Conservation (phyloP, 2,888 invertebrate genomes). For the Drosophila yooni region DNA sequence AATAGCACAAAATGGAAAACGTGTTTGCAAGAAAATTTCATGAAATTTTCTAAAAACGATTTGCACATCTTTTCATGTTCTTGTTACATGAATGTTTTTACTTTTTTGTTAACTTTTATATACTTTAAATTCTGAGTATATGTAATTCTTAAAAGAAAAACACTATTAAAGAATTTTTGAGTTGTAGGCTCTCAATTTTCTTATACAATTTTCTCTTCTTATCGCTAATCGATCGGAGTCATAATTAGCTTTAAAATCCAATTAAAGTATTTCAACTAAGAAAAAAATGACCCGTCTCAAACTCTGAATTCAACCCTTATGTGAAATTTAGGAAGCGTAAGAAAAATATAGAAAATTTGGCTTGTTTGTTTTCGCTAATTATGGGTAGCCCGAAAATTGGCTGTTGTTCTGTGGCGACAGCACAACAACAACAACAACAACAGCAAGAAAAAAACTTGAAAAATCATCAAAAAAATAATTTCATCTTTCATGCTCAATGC, state of each 20-base stretch:
- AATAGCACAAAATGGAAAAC: no score
- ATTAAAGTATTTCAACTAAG: constrained; percentile 40
- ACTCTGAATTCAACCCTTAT: constrained; percentile 23
- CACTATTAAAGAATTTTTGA: not conserved
- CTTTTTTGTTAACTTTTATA: no score
- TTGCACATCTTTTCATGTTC: not conserved
- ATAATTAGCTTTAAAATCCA: constrained; percentile 50
- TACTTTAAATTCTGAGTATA: not conserved
- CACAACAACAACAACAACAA: constrained; percentile 8
- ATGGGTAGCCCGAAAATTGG: constrained; percentile 35
- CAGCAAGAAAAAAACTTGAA: constrained; percentile 17
- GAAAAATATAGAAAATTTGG: constrained; percentile 49
- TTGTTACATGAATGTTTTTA: not conserved
- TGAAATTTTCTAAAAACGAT: not conserved
- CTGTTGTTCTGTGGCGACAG: constrained; percentile 17
- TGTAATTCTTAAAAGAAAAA: not conserved
- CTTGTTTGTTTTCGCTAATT: constrained; percentile 63
- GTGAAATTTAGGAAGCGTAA: constrained; percentile 15
- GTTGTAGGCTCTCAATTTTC: not conserved
- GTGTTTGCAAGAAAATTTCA: not conserved
- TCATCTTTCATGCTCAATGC: constrained; percentile 61
- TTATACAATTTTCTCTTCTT: not conserved
- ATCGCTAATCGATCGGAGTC: constrained; percentile 4
- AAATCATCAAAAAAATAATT: constrained; percentile 70
- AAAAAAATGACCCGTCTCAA: constrained; percentile 11